These are phyloP conservation scores for Leptobrachium leishanense DNA, from an alignment of 2,113 vertebrate species.

Conservation along the genomic window DNA sequence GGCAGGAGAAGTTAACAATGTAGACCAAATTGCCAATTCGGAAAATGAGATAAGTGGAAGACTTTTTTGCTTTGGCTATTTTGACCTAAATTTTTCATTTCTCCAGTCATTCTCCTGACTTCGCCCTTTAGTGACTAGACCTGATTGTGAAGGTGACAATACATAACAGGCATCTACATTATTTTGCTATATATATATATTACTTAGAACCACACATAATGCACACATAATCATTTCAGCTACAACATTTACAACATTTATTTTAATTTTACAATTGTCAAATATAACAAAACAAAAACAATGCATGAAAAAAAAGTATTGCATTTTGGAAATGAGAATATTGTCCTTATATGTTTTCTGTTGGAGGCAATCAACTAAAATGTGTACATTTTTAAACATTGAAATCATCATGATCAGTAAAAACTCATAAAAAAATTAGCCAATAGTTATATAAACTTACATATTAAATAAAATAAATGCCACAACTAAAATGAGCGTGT, in stretches of 20 bases:
- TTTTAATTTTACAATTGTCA: slow-evolving; percentile 35
- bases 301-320: not conserved
- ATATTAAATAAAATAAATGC: slow-evolving; percentile 18
- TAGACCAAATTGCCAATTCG: no score
- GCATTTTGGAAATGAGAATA: not conserved
- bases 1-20: no score
- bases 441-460: not conserved
- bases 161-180: slow-evolving; percentile 83
- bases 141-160: slow-evolving; percentile 64
- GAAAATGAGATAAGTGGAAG: no score
- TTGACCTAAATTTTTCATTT: no score
- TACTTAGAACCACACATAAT: slow-evolving; percentile 71
- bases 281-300: not conserved
- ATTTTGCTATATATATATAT: slow-evolving; percentile 83
- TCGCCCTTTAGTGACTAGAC: no score
- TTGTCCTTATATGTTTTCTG: not conserved
- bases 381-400: not conserved
- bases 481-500: not conserved
- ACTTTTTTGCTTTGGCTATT: no score
- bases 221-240: slow-evolving; percentile 71
- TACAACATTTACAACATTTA: slow-evolving; percentile 68
- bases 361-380: not conserved
- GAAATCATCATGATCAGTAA: not conserved
- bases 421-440: not conserved
- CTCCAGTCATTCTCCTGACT: no score